These are phyloP conservation scores for Cichladusa arquata DNA, from an alignment of 2,113 vertebrate genomes.

Conservation along the genomic window DNA sequence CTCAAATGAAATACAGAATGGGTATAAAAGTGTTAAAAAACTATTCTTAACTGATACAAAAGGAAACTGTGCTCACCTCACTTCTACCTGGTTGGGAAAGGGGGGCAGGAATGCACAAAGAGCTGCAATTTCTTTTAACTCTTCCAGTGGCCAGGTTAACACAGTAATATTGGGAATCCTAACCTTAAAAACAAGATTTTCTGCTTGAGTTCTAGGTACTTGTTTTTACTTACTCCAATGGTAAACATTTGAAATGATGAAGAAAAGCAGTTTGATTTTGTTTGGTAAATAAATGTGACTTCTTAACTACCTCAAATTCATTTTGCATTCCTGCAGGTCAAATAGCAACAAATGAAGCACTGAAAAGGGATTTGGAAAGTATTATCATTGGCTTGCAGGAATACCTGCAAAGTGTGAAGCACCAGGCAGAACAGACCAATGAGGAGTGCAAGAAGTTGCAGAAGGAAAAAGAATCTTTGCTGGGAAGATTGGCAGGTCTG, in stretches of 20 bases:
- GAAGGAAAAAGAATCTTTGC: slow-evolving; percentile 79
- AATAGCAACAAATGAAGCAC: slow-evolving; percentile 87
- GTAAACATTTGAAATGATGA: not conserved
- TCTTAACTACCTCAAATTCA: not conserved
- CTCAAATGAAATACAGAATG: not conserved
- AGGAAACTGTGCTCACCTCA: not conserved
- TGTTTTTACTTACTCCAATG: not conserved
- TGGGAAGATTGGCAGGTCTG: slow-evolving; percentile 75
- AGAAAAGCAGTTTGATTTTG: not conserved
- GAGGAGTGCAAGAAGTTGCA: slow-evolving; percentile 77
- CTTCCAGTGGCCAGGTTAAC: not conserved
- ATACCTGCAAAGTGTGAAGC: slow-evolving; percentile 82
- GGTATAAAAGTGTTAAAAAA: not conserved
- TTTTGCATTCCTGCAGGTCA: slow-evolving; percentile 78
- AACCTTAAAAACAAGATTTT: not conserved
- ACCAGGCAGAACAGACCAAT: slow-evolving; percentile 77
- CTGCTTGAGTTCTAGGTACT: not conserved
- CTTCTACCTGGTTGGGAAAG: not conserved
- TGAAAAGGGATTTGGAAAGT: slow-evolving; percentile 87
- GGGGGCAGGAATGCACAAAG: not conserved
- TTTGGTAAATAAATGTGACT: not conserved
- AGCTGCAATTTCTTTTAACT: not conserved
- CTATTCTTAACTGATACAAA: not conserved
- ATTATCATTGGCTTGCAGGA: slow-evolving; percentile 87
- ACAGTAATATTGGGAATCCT: not conserved